Base-by-base conservation (phyloP, 2,888 invertebrate genomes). In the Sussaba pulchella region DNA sequence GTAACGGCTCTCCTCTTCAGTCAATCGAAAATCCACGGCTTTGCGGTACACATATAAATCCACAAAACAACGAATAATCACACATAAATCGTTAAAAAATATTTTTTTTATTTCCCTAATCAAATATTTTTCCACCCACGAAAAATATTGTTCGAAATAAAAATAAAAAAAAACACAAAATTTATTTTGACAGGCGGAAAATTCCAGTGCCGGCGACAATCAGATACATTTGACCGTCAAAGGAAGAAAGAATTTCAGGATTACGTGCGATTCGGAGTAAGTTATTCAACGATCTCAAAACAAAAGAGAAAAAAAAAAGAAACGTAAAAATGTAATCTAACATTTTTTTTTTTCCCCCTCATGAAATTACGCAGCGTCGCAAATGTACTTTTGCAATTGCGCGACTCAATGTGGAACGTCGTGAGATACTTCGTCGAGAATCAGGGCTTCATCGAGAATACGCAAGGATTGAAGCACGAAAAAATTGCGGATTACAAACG, bases 1-100 rank as follows among this genome's bases (percentile, higher is more conserved):
- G 91, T 95, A 21, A 91, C 94, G 0, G 94, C 94, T 3, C 81
- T 95, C 9, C 87, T 96, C 67, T 96, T 95, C 88, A 92, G 88
- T 36, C 84, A 87, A 14, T 90, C 85, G 54, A 84, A 81, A 1
- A 61, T 89, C 72, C 36, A 47, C 21, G 85, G 84, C 45, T 66
- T 66, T 17, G 71, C 85, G 83, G 91, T 91, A 85, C 81, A 72
- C 82, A 71, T 17, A 57, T 50, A 12, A 14, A 12, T 24, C 12
- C 61, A 45, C 66, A 75, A 31, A 17, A 75, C 72, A n/a, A 54
- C 12, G 8, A 14, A 19, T 50, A 17, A 54, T n/a, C n/a, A n/a
- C n/a, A n/a, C n/a, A n/a, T n/a, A n/a, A n/a, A n/a, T n/a, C n/a
- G n/a, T n/a, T n/a, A n/a, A n/a, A n/a, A n/a, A n/a, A n/a, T n/a